Conservation (phyloP, 2,888 invertebrate species). For the Tolmerus cingulatus region DNA sequence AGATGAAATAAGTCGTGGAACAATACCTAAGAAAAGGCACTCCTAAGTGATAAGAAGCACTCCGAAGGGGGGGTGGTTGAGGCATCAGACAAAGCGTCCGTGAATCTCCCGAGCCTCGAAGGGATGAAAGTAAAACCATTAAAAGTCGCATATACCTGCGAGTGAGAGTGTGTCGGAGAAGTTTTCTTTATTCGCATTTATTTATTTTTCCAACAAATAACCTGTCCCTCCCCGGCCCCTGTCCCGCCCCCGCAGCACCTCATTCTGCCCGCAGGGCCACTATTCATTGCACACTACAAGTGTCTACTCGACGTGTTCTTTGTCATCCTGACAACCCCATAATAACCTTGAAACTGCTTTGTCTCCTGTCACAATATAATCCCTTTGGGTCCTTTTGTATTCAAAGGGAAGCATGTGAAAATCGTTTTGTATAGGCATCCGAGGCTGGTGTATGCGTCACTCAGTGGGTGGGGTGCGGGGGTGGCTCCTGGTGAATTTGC, state of each 20-base stretch:
- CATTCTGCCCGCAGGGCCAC: not conserved
- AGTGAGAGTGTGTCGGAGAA: not conserved
- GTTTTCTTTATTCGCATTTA: not conserved
- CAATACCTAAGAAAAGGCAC: not conserved
- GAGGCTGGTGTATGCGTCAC: not conserved
- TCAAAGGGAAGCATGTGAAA: slow-evolving; percentile 30
- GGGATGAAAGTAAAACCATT: slow-evolving; percentile 16
- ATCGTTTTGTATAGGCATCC: slow-evolving; percentile 14
- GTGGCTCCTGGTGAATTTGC: not conserved
- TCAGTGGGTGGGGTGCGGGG: not conserved
- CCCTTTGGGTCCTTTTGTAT: slow-evolving; percentile 17
- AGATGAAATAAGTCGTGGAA: not conserved
- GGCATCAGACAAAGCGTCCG: not conserved
- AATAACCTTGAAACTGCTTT: slow-evolving; percentile 39
- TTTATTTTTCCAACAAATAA: slow-evolving; percentile 20
- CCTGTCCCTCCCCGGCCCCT: not conserved
- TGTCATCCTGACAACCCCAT: slow-evolving; percentile 13
- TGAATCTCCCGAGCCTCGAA: not conserved
- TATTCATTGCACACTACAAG: not conserved
- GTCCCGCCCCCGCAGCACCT: not conserved
- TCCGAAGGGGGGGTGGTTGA: not conserved
- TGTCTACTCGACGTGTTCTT: slow-evolving; percentile 8
- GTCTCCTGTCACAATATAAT: slow-evolving; percentile 28
- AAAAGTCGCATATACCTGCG: not conserved
- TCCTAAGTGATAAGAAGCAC: not conserved